Base-by-base conservation (phyloP, 2,888 invertebrate genomes). In the Icerya purchasi region DNA sequence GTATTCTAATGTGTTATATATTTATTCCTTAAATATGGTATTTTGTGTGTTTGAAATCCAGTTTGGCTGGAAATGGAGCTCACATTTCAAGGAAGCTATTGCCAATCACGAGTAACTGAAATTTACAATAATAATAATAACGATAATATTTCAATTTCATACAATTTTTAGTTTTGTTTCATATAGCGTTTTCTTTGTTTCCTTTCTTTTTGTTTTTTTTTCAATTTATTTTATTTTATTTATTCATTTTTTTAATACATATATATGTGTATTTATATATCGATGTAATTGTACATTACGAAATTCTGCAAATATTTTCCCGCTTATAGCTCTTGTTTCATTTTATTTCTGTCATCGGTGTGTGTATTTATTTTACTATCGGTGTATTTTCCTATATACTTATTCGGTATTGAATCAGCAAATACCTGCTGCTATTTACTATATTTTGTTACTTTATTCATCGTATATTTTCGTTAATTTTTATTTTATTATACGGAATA, bases 41-140 rank as follows among this genome's bases (percentile, higher is more conserved):
- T 61, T 63, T 60, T 63, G 58, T 60, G 59, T 64, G 62, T 62
- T 62, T 62, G 57, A 54, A 57, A 61, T 64, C 56, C 65, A 87
- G 87, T 86, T 82, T 81, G 86, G 86, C 81, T 90, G 91, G 91
- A 87, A 87, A 81, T 84, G 87, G 84, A 90, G 89, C 83, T 82
- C 87, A 78, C 84, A 89, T 86, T 91, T 91, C 89, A 86, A 84
- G 84, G 87, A 90, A 81, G 88, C 88, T 78, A 86, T 89, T 78
- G 83, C 85, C 79, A 81, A 81, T 78, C 82, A 82, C 77, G 84
- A 85, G 84, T 84, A 84, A 36, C 5, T 36, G 36, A 36, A 36
- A 36, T 36, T 36, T 14, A 36, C 14, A 8, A 36, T 36, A 36
- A 36, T n/a, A n/a, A n/a, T n/a, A n/a, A n/a, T n/a, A n/a, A n/a